Percentiles rank a stretch among this genome's conserved stretches.
Conservation (phyloP, 1,140 invertebrate species). For the Gonatopus flavifemur region DNA sequence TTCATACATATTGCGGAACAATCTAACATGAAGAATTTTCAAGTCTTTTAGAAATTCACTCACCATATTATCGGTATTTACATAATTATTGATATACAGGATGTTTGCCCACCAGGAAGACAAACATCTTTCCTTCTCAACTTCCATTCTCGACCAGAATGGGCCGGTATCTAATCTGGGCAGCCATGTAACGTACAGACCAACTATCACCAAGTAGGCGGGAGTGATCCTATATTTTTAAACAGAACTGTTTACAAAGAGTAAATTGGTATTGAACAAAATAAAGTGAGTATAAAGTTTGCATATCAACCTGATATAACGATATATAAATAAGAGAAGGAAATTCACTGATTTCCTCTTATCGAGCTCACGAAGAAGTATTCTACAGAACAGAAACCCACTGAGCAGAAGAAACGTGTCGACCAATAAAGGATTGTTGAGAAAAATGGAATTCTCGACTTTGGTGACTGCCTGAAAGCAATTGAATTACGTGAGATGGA, state of each 20-base stretch:
- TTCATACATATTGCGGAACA: no score
- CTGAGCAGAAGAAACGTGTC: conserved; percentile 73
- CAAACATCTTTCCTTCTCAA: conserved; percentile 68
- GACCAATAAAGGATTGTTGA: conserved; percentile 66
- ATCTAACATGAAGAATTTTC: not conserved
- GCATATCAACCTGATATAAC: conserved; percentile 63
- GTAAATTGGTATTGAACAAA: no score
- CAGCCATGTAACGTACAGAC: conserved; percentile 71
- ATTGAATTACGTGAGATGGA: no score
- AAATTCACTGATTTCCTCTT: conserved; percentile 67
- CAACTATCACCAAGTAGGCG: conserved; percentile 68
- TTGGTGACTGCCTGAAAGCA: conserved; percentile 37
- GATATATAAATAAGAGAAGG: conserved; percentile 63
- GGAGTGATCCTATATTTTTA: conserved; percentile 65
- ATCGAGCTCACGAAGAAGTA: conserved; percentile 68
- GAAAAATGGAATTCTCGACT: conserved; percentile 58
- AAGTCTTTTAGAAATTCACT: conserved; percentile 26
- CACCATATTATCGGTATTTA: conserved; percentile 68
- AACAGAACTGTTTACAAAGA: no score
- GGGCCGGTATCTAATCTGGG: conserved; percentile 67
- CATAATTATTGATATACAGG: conserved; percentile 83
- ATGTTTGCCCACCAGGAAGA: conserved; percentile 83
- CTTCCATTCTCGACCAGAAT: conserved; percentile 64
- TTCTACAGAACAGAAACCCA: conserved; percentile 67
- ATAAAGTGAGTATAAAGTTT: not conserved